Evolutionary conservation across 2,888 invertebrate species (phyloP), one percentile per base, ranked within the genome.

Genomic region (Deilephila elpenor): DNA sequence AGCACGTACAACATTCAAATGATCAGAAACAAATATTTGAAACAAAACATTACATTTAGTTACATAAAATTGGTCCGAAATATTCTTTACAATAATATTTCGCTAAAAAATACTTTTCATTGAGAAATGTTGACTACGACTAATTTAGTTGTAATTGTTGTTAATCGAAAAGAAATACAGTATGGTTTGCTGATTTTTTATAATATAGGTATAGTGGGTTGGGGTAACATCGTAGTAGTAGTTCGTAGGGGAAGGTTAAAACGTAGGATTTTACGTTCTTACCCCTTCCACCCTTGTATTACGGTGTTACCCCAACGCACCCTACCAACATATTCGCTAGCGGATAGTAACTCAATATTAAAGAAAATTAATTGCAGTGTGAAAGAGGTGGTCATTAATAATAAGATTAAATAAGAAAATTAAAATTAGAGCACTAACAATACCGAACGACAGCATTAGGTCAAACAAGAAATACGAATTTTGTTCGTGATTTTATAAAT

Each of bases 31-130:
- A 80, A 77, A 82, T 81, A 80, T 78, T 64, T 44, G 3, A 25
- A 67, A 67, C 67, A 51, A 75, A 80, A 80, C 74, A 84, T 88
- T 91, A 91, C 87, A 32, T 5, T 84, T 79, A 81, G 85, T 93
- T 93, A 93, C 92, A 83, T 89, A 94, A 94, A 93, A 94, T 94
- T 93, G 93, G 93, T 93, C 93, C 93, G 83, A 91, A 91, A 83
- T 67, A 67, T 67, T 59, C 29, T 32, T 64, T 70, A 51, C 19
- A 72, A 64, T 64, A 34, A 72, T 67, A 73, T 67, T 67, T 56
- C 59, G 59, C 67, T 44, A 44, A 44, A 5, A 67, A 6, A 59
- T 59, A 37, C 17, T 44, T 44, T 56, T 2, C 19, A 56, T 56
- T n/a, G 8, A 56, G 25, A 29, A 70, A 20, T 3, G 20, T 53